A percentile compares a stretch with the other conserved stretches of the same genome.
These are phyloP conservation scores for Hylomyscus alleni DNA, from an alignment of 2,797 vertebrate species.

Conservation along the genomic window DNA sequence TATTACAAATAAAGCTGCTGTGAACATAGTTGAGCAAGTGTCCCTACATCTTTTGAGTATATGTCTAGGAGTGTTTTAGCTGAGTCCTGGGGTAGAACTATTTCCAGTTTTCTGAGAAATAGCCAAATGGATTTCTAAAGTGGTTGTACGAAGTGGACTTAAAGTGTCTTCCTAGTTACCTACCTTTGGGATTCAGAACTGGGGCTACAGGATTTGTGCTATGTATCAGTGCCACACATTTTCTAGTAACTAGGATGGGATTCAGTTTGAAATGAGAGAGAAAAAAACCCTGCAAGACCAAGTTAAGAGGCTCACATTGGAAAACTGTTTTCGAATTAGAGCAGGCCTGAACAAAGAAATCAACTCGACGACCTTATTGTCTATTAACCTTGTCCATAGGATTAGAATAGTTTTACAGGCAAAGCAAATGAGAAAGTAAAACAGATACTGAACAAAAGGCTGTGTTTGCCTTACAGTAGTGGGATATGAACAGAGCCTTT, in stretches of 20 bases:
- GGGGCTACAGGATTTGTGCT: not conserved
- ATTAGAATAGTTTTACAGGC: not conserved
- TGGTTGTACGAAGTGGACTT: not conserved
- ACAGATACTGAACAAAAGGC: slow-evolving; percentile 39
- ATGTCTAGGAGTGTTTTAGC: no score
- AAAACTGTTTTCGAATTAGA: slow-evolving; percentile 51
- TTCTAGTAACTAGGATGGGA: not conserved
- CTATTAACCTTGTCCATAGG: slow-evolving; percentile 42
- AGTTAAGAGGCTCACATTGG: not conserved
- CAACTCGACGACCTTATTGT: not conserved
- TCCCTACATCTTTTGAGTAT: no score
- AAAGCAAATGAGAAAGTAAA: slow-evolving; percentile 1
- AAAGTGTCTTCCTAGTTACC: not conserved
- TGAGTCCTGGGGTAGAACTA: no score
- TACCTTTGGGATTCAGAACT: not conserved
- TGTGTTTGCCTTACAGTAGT: not conserved
- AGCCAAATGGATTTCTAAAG: no score
- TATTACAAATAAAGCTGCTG: no score
- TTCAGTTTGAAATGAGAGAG: slow-evolving; percentile 43
- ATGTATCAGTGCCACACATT: slow-evolving; percentile 1
- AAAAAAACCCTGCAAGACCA: slow-evolving; percentile 31
- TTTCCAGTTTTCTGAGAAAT: no score
- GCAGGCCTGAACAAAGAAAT: not conserved
- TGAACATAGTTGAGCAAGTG: no score
- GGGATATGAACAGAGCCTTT: not conserved